These are phyloP conservation scores for Glossosoma conforme DNA, from an alignment of 1,140 invertebrate species.

Conservation along the genomic window DNA sequence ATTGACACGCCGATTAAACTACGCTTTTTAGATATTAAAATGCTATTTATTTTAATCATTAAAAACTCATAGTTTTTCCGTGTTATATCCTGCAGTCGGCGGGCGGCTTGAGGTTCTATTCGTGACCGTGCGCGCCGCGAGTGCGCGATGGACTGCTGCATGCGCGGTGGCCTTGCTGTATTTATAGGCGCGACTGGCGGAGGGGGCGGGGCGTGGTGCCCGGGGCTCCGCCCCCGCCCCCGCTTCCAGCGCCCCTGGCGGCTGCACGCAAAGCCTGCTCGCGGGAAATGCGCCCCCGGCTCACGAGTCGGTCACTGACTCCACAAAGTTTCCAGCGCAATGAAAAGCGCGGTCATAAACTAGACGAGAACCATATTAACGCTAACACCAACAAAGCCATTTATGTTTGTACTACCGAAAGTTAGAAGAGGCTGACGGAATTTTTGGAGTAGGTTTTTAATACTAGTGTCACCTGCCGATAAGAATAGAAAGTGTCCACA, in stretches of 20 bases:
- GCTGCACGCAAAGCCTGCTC: too few species aligned
- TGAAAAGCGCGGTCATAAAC: too few species aligned
- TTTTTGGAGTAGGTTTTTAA: too few species aligned
- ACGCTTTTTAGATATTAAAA: background rate
- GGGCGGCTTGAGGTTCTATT: conserved; percentile 2
- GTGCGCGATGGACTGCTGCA: conserved; percentile 23
- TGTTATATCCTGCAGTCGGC: conserved; percentile 1
- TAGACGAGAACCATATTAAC: too few species aligned
- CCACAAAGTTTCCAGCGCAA: too few species aligned
- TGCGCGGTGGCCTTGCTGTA: conserved; percentile 27
- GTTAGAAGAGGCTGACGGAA: too few species aligned
- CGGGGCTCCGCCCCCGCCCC: conserved; percentile 3
- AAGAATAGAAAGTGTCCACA: too few species aligned
- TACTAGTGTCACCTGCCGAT: too few species aligned
- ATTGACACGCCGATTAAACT: background rate
- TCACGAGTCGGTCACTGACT: too few species aligned
- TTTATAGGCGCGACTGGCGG: conserved; percentile 23
- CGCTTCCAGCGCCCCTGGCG: conserved; percentile 1
- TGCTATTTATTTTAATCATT: conserved; percentile 5
- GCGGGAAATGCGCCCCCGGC: too few species aligned
- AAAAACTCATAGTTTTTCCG: background rate
- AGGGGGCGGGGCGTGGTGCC: background rate
- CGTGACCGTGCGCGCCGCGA: conserved; percentile 9
- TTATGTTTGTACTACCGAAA: too few species aligned
- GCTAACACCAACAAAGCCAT: too few species aligned